Evolutionary conservation across 30 jellyfish, hydroid and myxozoan species (phyloP), one percentile per base, ranked within the genome.

Genomic region (Cassiopea andromeda): DNA sequence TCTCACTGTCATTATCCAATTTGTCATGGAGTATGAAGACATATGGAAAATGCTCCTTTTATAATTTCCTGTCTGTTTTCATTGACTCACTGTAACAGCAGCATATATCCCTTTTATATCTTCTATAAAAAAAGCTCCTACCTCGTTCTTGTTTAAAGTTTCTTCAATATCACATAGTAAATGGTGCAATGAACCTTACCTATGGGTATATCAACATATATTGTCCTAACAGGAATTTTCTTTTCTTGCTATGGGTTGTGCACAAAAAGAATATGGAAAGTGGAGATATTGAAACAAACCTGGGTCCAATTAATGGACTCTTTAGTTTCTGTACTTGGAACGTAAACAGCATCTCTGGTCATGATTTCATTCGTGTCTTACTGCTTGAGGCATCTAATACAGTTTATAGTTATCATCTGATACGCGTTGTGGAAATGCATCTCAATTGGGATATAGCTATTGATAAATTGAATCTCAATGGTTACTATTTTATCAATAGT

Each of bases 291-390:
- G 64, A 54, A 54, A 54, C 64, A 3, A 54, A 54, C 0, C 77
- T 17, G 45, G 47, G 47, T 68, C 47, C 38, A 27, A 27, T 27
- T 27, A 27, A 27, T 27, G 38, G 38, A 27, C 38, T 27, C 47
- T 68, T 68, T 44, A 69, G 78, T 69, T 69, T 69, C 78, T 69
- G 78, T 44, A n/a, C 78, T 16, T 69, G 78, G 78, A 69, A 69
- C 45, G 12, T 69, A 1, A 69, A 69, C 48, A 69, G 78, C 48
- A 69, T 69, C 48, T 69, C 48, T 69, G 78, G 27, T 27, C 78
- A 69, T 44, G 78, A 69, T 44, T 69, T 69, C 78, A 69, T 44
- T 27, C 78, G 64, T 54, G 64, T 54, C 64, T 54, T 10, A 3
- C 64, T 54, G 12, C 64, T 54, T 54, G 64, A 54, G 64, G 64